These are phyloP conservation scores for Oceanites oceanicus DNA, from an alignment of 2,113 vertebrate genomes.

Conservation along the genomic window DNA sequence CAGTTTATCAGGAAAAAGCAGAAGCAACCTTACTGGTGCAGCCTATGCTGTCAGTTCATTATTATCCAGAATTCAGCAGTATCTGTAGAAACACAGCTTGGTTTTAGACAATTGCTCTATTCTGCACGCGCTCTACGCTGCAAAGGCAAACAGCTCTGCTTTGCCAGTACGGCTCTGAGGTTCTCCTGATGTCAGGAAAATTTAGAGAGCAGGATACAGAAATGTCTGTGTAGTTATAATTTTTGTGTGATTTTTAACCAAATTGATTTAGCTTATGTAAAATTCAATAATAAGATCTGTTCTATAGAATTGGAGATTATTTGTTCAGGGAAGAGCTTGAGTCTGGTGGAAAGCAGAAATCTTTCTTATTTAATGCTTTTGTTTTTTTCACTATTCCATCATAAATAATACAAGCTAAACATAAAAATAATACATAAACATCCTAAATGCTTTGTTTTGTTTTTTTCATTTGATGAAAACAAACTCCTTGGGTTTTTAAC, in stretches of 20 bases:
- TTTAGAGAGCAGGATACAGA: neutral
- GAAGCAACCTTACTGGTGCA: neutral
- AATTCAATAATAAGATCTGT: neutral
- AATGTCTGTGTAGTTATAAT: neutral
- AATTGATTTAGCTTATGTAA: neutral
- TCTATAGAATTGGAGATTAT: neutral
- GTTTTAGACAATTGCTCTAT: neutral
- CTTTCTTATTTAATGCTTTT: neutral
- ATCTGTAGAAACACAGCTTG: neutral
- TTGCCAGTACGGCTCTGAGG: neutral
- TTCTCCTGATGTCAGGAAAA: neutral
- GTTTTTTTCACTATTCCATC: neutral
- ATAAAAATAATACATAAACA: neutral
- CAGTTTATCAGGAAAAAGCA: neutral
- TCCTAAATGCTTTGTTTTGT: neutral
- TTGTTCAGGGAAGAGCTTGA: neutral
- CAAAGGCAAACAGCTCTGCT: neutral
- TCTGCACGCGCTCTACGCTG: no score
- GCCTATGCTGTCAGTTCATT: neutral
- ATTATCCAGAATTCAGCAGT: neutral
- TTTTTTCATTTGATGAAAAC: neutral
- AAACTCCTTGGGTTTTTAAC: neutral
- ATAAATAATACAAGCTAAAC: neutral
- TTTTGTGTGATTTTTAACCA: neutral
- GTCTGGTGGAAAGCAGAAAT: neutral